Conservation (phyloP, 1,140 invertebrate species). For the Harpegnathos saltator region DNA sequence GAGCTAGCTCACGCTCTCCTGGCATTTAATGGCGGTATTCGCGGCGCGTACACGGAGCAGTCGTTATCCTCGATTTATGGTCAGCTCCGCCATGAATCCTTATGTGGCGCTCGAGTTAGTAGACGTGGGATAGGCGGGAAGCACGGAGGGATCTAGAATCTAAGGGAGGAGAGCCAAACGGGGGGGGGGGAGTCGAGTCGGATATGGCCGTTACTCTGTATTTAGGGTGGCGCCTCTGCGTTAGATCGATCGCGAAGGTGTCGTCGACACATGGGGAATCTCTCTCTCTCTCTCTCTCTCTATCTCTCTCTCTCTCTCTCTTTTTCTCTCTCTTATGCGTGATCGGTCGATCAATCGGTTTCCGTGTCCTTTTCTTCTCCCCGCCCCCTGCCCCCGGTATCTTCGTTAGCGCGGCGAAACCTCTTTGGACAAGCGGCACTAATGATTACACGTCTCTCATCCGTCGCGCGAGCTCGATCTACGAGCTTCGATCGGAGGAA, state of each 20-base stretch:
- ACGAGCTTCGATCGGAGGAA: conserved; percentile 33
- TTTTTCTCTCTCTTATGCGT: not conserved
- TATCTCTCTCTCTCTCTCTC: not conserved
- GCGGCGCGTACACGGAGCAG: conserved; percentile 71
- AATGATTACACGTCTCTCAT: conserved; percentile 30
- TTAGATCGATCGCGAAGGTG: conserved; percentile 47
- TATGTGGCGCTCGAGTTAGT: conserved; percentile 71
- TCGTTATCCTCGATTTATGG: conserved; percentile 82
- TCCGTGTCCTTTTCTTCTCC: too few relatives aligned
- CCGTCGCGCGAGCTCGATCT: not conserved
- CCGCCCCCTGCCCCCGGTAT: too few relatives aligned
- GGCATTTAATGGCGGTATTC: conserved; percentile 78
- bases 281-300: not conserved
- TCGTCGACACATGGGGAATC: not conserved
- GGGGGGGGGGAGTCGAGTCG: conserved; percentile 33
- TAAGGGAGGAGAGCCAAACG: conserved; percentile 6
- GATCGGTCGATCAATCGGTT: too few relatives aligned
- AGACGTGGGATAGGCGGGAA: conserved; percentile 51
- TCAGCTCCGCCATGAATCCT: conserved; percentile 76
- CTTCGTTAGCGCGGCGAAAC: not conserved
- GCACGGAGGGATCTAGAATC: not conserved
- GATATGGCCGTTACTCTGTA: conserved; percentile 66
- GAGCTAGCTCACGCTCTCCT: conserved; percentile 69
- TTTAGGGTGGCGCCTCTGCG: conserved; percentile 66
- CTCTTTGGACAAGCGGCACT: conserved; percentile 34